Conservation (phyloP, 2,888 invertebrate species). For the Pantelozetes paolii region DNA sequence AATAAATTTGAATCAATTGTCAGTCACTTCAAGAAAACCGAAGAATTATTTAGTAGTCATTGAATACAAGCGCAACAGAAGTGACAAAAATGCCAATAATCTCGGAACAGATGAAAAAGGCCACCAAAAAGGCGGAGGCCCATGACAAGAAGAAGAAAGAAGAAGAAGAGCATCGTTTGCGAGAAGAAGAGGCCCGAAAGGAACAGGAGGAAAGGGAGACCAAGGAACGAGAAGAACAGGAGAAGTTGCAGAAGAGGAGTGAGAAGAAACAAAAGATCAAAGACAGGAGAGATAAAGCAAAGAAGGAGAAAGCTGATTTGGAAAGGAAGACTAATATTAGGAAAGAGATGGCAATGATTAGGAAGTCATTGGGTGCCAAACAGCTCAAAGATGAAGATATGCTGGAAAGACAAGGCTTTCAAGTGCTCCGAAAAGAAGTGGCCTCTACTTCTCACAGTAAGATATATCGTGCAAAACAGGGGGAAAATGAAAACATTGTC, state of each 20-base stretch:
- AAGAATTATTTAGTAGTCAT: too few species aligned
- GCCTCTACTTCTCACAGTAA: background rate
- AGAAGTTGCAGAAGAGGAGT: background rate
- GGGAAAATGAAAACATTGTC: background rate
- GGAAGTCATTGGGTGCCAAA: background rate
- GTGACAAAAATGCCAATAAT: slow-evolving; percentile 21
- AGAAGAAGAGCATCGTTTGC: background rate
- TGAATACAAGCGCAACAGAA: too few species aligned
- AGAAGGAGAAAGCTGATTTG: background rate
- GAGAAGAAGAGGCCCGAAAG: slow-evolving; percentile 9
- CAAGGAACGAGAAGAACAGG: slow-evolving; percentile 9
- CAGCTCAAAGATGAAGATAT: slow-evolving; percentile 1
- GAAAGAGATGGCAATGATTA: slow-evolving; percentile 15
- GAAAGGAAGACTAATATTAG: slow-evolving; percentile 12
- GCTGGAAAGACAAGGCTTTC: background rate
- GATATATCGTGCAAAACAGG: background rate
- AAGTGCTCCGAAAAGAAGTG: background rate
- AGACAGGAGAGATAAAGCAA: background rate
- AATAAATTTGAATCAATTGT: too few species aligned
- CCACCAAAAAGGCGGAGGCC: background rate
- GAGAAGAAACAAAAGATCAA: slow-evolving; percentile 8
- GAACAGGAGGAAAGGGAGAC: slow-evolving; percentile 3
- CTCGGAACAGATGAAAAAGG: slow-evolving; percentile 8
- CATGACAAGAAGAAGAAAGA: background rate
- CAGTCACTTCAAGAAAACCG: too few species aligned